phyloP scores from a whole-genome alignment of 92 coral and sea anemone species.

The Phenganax marumi region DNA sequence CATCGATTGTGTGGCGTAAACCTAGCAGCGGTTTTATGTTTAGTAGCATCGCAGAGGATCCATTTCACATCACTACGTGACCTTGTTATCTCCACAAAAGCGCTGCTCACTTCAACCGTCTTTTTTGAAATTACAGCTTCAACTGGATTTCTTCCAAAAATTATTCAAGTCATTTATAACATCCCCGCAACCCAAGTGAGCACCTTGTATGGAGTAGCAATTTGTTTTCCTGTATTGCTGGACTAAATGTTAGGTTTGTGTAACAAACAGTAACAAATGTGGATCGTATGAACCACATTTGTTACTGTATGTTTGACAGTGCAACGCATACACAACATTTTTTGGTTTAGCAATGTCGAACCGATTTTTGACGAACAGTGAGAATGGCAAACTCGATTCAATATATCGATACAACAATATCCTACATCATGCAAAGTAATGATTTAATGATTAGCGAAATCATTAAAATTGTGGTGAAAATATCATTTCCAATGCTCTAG shows the following conservation, averaged over 20 bases:
- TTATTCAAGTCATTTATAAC: conserved; percentile 56
- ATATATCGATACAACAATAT: too few species aligned
- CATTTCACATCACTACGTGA: conserved; percentile 49
- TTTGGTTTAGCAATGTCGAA: too few species aligned
- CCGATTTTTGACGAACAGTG: too few species aligned
- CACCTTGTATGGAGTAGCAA: conserved; percentile 66
- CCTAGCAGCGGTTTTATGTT: background rate
- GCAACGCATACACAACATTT: background rate
- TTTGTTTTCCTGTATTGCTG: conserved; percentile 61
- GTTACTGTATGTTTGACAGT: background rate
- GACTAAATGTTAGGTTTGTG: conserved; percentile 68
- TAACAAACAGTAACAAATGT: too few species aligned
- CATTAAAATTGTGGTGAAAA: too few species aligned
- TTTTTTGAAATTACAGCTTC: conserved; percentile 25
- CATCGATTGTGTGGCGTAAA: background rate
- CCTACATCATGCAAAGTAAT: too few species aligned
- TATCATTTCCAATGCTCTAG: too few species aligned
- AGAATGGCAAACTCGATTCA: too few species aligned
- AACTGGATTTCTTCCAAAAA: conserved; percentile 53
- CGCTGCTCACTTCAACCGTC: conserved; percentile 50
- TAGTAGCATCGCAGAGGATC: background rate
- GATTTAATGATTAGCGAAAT: too few species aligned
- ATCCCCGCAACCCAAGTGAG: conserved; percentile 62
- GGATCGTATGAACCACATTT: background rate
- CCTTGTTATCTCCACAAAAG: conserved; percentile 69